Conservation (phyloP, 2,113 vertebrate species). For the Chaetodon trifascialis region DNA sequence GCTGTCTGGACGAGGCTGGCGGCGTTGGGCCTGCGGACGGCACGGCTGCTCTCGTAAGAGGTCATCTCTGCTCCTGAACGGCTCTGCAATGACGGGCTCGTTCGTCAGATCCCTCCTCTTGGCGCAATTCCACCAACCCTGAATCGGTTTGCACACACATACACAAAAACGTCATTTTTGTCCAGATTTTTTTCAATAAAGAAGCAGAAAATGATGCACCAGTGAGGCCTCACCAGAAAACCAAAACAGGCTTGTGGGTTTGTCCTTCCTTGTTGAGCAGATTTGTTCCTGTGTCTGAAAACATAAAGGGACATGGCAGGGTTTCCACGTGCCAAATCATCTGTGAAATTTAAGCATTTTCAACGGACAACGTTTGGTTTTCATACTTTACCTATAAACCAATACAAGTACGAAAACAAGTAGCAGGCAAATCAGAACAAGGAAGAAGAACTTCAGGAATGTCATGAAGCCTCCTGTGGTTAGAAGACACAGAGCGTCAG, state of each 20-base stretch:
- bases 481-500: conserved; percentile 12
- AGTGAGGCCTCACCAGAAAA: conserved; percentile 43
- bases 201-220: not conserved
- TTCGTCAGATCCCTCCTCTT: conserved; percentile 16
- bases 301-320: not conserved
- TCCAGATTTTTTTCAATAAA: not conserved
- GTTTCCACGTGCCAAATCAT: not conserved
- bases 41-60: conserved; percentile 29
- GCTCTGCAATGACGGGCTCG: not conserved
- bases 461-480: conserved; percentile 31
- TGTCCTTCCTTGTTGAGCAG: not conserved
- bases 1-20: conserved; percentile 46
- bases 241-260: not conserved
- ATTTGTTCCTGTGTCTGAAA: conserved; percentile 57
- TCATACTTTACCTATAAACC: conserved; percentile 65
- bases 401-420: conserved; percentile 17
- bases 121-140: conserved; percentile 47
- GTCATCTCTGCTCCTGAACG: conserved; percentile 56
- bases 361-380: not conserved
- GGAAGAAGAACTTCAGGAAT: not conserved
- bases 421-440: conserved; percentile 32
- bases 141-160: not conserved
- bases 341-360: not conserved
- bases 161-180: not conserved
- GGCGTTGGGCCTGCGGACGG: not conserved